Evolutionary conservation across 1,140 invertebrate genomes (phyloP).

Genomic region (Zaprionus davidi): DNA sequence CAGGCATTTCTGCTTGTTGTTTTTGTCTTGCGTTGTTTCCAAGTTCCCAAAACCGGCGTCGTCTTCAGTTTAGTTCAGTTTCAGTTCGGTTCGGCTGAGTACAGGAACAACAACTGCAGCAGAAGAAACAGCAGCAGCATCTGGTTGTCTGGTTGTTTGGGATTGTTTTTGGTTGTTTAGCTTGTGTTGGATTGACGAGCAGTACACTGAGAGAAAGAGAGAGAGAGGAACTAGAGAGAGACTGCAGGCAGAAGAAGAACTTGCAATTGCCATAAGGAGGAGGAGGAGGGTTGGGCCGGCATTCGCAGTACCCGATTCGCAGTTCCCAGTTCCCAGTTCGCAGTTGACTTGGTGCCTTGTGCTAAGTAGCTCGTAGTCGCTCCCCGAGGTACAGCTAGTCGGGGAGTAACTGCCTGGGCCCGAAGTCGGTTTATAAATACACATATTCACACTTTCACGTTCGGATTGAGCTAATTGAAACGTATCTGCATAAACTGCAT

Average conservation of each 20-base stretch:
- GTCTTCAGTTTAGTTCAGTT: constrained; percentile 27
- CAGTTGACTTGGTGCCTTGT: constrained; percentile 13
- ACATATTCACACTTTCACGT: constrained; percentile 75
- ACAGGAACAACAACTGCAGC: constrained; percentile 9
- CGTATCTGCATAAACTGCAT: constrained; percentile 73
- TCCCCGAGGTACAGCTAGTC: constrained; percentile 1
- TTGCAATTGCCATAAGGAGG: constrained; percentile 7
- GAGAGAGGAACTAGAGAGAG: constrained; percentile 5
- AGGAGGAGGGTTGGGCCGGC: constrained; percentile 14
- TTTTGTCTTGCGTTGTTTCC: constrained; percentile 30
- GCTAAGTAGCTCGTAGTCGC: constrained; percentile 44
- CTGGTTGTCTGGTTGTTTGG: constrained; percentile 25
- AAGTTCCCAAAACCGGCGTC: constrained; percentile 44
- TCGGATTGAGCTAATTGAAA: constrained; percentile 79
- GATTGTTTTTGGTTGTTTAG: constrained; percentile 28
- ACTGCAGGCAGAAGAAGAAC: neutral
- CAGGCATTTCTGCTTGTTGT: neutral
- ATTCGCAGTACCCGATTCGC: neutral
- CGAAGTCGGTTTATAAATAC: constrained; percentile 51
- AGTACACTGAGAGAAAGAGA: constrained; percentile 1
- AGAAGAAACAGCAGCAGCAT: constrained; percentile 16
- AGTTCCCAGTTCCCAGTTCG: neutral
- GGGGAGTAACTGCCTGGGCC: constrained; percentile 27
- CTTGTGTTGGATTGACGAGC: constrained; percentile 25
- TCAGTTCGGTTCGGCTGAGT: constrained; percentile 13